A percentile compares a stretch with the other conserved stretches of the same genome.
Evolutionary conservation across 64 coral and sea anemone genomes (phyloP).

Genomic region (Montipora sp.): DNA sequence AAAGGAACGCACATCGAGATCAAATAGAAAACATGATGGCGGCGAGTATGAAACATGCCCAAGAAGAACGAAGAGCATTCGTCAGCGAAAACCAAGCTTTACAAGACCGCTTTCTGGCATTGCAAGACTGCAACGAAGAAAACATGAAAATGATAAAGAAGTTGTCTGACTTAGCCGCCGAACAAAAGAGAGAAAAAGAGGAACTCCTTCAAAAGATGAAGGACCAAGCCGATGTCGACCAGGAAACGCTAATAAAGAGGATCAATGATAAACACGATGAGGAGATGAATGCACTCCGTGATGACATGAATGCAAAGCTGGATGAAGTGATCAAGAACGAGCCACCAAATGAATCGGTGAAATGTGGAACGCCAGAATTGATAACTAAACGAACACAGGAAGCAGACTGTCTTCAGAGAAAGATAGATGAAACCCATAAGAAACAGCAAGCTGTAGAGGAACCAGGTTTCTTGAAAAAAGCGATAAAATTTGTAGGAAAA

Average conservation of each 20-base stretch:
- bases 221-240: background rate
- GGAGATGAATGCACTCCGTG: background rate
- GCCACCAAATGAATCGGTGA: background rate
- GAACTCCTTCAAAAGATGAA: conserved; percentile 1
- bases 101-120: background rate
- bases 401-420: background rate
- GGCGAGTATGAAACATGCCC: conserved; percentile 5
- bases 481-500: background rate
- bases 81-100: conserved; percentile 8
- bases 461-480: conserved; percentile 8
- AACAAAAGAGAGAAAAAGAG: background rate
- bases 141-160: conserved; percentile 20
- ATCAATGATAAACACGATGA: conserved; percentile 12
- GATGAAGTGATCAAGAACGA: background rate
- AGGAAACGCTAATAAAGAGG: background rate
- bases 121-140: conserved; percentile 2
- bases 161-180: background rate
- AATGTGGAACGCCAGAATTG: background rate
- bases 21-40: conserved; percentile 27
- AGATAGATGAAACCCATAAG: background rate
- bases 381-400: background rate
- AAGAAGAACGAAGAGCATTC: background rate
- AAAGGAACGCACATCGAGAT: background rate
- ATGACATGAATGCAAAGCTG: background rate
- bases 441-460: conserved; percentile 8